Base-by-base conservation (phyloP, 2,797 vertebrate species). In the Clamator glandarius region DNA sequence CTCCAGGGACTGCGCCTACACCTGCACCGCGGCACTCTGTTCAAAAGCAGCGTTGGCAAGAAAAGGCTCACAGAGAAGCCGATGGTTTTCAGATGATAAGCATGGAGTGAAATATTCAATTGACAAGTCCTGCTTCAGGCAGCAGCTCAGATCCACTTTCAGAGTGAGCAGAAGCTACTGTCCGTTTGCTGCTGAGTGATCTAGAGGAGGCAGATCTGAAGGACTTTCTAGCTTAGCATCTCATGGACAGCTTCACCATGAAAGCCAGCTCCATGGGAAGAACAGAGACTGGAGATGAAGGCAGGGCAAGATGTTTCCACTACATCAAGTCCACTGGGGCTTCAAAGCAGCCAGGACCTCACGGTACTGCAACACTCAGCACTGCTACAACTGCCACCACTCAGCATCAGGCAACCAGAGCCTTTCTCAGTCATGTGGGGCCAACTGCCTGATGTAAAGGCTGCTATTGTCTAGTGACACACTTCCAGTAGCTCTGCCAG, bases 1-100 rank as follows among this genome's bases (percentile, higher is more conserved):
- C 76, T 52, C 36, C 0, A 1, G 51, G 55, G 17, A 55, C 1
- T 5, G 48, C 10, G 70, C 31, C 48, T 26, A 50, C 0, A 9
- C 33, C 39, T 39, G 41, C 29, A 14, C 41, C 1, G 4, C 36
- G 75, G 11, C 29, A 6, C 31, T 63, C 5, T n/a, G 33, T 48
- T 81, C 55, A 24, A 80, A n/a, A 64, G 25, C n/a, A 75, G 16
- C 1, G 1, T 29, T 74, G 62, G 67, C 41, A 72, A 23, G 25
- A 39, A 36, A 62, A 68, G 51, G 63, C 35, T 87, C 73, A 5
- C 17, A 8, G 64, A 46, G 50, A 15, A 63, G 64, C 39, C 68
- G 59, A 42, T 26, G 64, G 9, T 11, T 78, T 74, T 69, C 63
- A n/a, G 58, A 29, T 35, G 25, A 6, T 57, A 33, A 36, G 7